phyloP scores from a whole-genome alignment of 2,888 invertebrate genomes.

The Lucinisca nassula region DNA sequence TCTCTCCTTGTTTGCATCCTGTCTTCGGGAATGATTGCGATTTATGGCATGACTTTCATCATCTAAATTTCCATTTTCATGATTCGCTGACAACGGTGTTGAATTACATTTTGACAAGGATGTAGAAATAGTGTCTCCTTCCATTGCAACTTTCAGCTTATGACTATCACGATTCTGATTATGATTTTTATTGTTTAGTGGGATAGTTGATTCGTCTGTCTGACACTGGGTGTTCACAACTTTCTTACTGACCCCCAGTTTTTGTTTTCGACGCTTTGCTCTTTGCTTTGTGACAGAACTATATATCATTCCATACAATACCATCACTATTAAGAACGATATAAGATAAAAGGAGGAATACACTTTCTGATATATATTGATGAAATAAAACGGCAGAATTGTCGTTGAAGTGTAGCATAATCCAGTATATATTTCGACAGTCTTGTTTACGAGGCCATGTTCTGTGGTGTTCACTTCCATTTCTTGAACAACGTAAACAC shows the following conservation, averaged over 20 bases:
- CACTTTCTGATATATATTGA: conserved; percentile 83
- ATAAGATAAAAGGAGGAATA: conserved; percentile 84
- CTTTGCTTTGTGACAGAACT: conserved; percentile 75
- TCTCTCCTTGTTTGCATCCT: conserved; percentile 54
- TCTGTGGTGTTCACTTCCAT: not conserved
- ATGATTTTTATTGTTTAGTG: conserved; percentile 25
- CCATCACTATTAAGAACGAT: conserved; percentile 85
- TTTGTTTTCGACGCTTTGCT: conserved; percentile 70
- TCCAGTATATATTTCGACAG: conserved; percentile 66
- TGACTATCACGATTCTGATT: not conserved
- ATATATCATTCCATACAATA: conserved; percentile 86
- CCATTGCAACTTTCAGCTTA: conserved; percentile 51
- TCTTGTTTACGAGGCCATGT: not conserved
- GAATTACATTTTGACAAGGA: conserved; percentile 7
- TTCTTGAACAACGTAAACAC: conserved; percentile 35
- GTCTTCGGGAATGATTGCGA: conserved; percentile 35
- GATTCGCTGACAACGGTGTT: conserved; percentile 66
- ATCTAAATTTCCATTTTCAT: conserved; percentile 65
- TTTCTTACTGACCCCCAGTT: conserved; percentile 42
- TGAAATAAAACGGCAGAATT: conserved; percentile 74
- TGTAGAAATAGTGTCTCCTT: conserved; percentile 53
- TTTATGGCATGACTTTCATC: conserved; percentile 48
- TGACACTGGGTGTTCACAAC: conserved; percentile 65
- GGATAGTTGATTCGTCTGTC: conserved; percentile 66
- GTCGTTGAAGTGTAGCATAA: conserved; percentile 75